These are phyloP conservation scores for Trachelipus rathkii DNA, from an alignment of 1,140 invertebrate species.

Conservation along the genomic window DNA sequence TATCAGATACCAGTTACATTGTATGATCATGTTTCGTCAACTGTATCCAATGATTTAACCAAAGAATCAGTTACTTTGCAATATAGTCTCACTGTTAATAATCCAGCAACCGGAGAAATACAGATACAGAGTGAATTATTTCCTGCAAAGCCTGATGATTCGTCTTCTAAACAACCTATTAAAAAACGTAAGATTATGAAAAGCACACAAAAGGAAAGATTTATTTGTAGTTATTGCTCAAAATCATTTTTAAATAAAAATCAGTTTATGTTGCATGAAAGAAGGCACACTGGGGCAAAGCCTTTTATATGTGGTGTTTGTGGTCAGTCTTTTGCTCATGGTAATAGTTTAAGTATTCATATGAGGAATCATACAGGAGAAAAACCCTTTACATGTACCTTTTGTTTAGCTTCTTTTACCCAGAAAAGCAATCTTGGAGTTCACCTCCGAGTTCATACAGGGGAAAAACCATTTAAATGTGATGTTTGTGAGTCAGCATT, in stretches of 20 bases:
- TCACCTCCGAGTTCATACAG: conserved; percentile 72
- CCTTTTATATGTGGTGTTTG: conserved; percentile 24
- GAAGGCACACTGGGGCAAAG: conserved; percentile 25
- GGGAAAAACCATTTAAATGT: conserved; percentile 62
- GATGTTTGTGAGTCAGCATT: conserved; percentile 52
- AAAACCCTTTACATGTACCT: conserved; percentile 21
- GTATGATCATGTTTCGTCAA: background rate
- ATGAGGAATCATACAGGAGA: conserved; percentile 26
- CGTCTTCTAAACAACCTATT: conserved; percentile 28
- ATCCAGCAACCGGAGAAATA: conserved; percentile 41
- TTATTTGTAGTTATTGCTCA: conserved; percentile 18
- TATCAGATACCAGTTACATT: background rate
- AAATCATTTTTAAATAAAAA: conserved; percentile 24
- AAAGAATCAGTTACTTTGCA: conserved; percentile 31
- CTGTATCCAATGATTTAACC: background rate
- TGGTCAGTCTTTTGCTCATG: conserved; percentile 15
- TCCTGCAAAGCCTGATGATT: conserved; percentile 32
- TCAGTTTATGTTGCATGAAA: conserved; percentile 21
- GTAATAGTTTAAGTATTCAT: conserved; percentile 12
- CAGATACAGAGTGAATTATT: conserved; percentile 40
- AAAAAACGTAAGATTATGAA: conserved; percentile 23
- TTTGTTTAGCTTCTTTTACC: conserved; percentile 19
- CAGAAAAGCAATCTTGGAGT: conserved; percentile 77
- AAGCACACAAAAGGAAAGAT: conserved; percentile 12
- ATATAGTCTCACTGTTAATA: conserved; percentile 42